phyloP scores from a whole-genome alignment of 2,888 invertebrate species.

The Drosophila paracracens region DNA sequence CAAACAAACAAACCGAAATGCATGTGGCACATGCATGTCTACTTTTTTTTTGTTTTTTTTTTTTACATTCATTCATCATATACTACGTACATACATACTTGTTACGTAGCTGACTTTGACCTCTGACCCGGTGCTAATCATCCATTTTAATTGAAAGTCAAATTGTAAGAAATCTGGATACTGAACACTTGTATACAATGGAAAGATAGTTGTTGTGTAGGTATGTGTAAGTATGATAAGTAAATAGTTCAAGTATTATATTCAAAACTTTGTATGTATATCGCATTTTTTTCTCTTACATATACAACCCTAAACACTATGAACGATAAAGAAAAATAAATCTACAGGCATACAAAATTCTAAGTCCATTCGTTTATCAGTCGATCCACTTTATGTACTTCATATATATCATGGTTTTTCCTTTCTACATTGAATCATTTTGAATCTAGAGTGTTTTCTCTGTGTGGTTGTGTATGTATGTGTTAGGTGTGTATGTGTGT shows the following conservation, averaged over 20 bases:
- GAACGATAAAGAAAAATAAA: constrained; percentile 76
- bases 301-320: constrained; percentile 69
- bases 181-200: constrained; percentile 18
- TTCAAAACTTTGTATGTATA: constrained; percentile 33
- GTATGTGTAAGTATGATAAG: constrained; percentile 21
- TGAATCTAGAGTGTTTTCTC: constrained; percentile 34
- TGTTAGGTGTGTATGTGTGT: constrained; percentile 31
- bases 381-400: constrained; percentile 69
- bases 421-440: constrained; percentile 55
- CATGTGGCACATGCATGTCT: constrained; percentile 3
- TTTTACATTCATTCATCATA: constrained; percentile 4
- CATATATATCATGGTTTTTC: constrained; percentile 64
- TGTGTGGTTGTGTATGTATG: constrained; percentile 5
- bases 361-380: constrained; percentile 83
- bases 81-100: constrained; percentile 9
- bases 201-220: constrained; percentile 29
- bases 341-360: constrained; percentile 80
- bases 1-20: constrained; percentile 20
- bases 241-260: constrained; percentile 40
- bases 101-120: constrained; percentile 3
- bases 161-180: constrained; percentile 6
- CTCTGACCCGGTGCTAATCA: constrained; percentile 1
- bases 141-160: constrained; percentile 10
- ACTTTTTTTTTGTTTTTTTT: neutral
- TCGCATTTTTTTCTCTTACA: constrained; percentile 58